phyloP scores from a whole-genome alignment of 2,797 vertebrate genomes.

The Falco berigora region DNA sequence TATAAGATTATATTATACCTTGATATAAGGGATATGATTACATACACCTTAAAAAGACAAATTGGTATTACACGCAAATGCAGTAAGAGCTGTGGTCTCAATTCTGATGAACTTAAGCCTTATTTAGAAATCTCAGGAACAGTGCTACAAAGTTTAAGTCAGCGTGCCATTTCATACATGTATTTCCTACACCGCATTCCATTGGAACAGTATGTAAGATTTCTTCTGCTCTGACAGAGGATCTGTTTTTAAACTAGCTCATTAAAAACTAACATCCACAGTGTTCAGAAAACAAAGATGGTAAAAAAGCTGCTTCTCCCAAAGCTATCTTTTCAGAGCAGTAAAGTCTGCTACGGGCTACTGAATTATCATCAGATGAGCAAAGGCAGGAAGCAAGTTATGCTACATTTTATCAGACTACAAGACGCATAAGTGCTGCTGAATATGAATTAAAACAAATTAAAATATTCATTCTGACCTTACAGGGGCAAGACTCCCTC shows the following conservation, averaged over 20 bases:
- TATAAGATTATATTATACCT: neutral
- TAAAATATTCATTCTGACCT: constrained; percentile 62
- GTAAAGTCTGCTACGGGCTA: neutral
- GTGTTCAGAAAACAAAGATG: neutral
- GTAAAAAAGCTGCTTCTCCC: neutral
- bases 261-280: neutral
- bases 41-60: neutral
- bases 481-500: constrained; percentile 23
- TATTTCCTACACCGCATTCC: neutral
- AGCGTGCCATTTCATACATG: neutral
- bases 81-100: neutral
- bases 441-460: neutral
- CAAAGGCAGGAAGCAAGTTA: constrained; percentile 34
- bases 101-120: neutral
- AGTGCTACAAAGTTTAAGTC: neutral
- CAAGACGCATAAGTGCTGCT: neutral
- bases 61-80: neutral
- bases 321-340: neutral
- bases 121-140: neutral
- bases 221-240: neutral
- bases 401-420: neutral
- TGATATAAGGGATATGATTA: neutral
- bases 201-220: neutral
- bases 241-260: neutral
- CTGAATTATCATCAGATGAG: constrained; percentile 10